Evolutionary conservation across 2,888 invertebrate species (phyloP), one percentile per base, ranked within the genome.

Genomic region (Cephus nigrinus): DNA sequence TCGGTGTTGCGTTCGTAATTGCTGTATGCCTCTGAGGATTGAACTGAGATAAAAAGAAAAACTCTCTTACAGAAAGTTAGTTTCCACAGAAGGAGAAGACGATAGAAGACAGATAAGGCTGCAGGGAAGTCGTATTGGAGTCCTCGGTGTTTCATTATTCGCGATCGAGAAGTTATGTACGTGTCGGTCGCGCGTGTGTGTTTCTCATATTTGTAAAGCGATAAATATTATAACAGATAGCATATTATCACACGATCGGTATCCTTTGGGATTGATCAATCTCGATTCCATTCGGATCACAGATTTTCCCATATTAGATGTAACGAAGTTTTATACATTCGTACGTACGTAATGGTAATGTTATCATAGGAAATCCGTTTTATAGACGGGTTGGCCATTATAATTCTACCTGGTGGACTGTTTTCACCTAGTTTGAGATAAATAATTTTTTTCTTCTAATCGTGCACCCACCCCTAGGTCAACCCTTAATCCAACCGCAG

Each of bases 281-380:
- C 71, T 71, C 23, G 30, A 15, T 31, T 32, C 71, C 71, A 33
- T 31, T 33, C 30, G 30, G 30, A 71, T 30, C 9, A 30, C 12
- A 32, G 33, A 33, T 15, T 74, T 74, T 74, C 74, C 75, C 83
- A 86, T 87, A 86, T 87, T 88, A 89, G 88, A 84, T 86, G 84
- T 88, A 89, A 88, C 84, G 86, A 90, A 86, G 88, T 91, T 91
- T 91, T 91, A 91, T 91, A 91, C 91, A 91, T 91, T 91, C 91
- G 88, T 91, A 91, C 87, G 86, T 88, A 87, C 87, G 84, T 89
- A 89, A 88, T 86, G 86, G 88, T 88, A 89, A 88, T 85, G 85
- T 87, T 86, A 83, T 86, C 86, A 84, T 84, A 85, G 82, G 81
- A 84, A 83, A 80, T 79, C 79, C 83, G 82, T 77, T 85, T 81